These are phyloP conservation scores for Ailuropoda melanoleuca DNA, from an alignment of 2,113 vertebrate genomes.

Conservation along the genomic window DNA sequence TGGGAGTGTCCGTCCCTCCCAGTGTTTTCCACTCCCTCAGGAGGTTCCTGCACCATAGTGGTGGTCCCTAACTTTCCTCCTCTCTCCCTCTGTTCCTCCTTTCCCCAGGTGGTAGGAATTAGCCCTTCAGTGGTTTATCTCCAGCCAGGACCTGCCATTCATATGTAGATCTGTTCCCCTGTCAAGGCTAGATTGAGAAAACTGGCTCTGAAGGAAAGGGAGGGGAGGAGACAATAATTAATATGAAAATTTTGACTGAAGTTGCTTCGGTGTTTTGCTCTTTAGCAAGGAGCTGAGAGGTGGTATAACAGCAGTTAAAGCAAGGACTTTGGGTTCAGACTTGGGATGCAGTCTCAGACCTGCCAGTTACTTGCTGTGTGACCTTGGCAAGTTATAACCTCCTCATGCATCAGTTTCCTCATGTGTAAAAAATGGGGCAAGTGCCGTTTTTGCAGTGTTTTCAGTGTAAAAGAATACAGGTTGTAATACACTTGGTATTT, in stretches of 20 bases:
- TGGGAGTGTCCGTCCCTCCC: not conserved
- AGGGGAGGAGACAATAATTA: conserved; percentile 2
- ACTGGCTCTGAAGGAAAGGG: not conserved
- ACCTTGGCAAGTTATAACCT: not conserved
- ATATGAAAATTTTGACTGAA: not conserved
- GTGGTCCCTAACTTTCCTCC: not conserved
- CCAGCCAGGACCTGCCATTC: not conserved
- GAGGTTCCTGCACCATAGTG: rapidly evolving
- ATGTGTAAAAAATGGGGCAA: not conserved
- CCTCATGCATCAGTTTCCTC: not conserved
- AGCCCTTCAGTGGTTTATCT: not conserved
- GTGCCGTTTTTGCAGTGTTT: not conserved
- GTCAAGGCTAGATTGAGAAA: not conserved
- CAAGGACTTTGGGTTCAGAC: not conserved
- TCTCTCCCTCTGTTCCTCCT: rapidly evolving
- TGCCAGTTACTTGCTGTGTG: not conserved
- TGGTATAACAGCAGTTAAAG: not conserved
- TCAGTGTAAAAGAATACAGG: not conserved
- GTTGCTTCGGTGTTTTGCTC: not conserved
- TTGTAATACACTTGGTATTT: rapidly evolving
- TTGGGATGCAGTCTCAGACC: not conserved
- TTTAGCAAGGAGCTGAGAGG: not conserved
- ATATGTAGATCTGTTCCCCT: not conserved
- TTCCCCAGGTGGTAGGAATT: not conserved
- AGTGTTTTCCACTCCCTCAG: not conserved